These are phyloP conservation scores for Leiothrix lutea DNA, from an alignment of 2,113 vertebrate species.

Conservation along the genomic window DNA sequence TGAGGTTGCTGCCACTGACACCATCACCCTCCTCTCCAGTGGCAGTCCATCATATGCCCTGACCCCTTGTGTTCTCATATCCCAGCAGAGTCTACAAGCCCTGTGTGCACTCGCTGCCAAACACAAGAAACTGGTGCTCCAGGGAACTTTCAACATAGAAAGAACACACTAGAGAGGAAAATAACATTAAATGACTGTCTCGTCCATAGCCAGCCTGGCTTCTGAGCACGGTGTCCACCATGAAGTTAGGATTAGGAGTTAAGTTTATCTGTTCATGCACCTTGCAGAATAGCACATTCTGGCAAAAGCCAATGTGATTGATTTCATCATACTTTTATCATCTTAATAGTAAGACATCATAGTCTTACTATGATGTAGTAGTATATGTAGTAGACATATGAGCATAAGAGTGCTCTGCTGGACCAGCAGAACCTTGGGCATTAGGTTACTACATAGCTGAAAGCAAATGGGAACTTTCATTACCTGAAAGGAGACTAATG, in stretches of 20 bases:
- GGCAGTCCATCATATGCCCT: neutral
- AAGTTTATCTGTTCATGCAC: neutral
- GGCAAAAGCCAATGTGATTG: neutral
- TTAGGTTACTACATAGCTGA: neutral
- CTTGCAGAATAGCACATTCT: neutral
- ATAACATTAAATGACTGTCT: neutral
- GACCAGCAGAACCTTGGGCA: neutral
- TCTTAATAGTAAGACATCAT: neutral
- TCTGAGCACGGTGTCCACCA: neutral
- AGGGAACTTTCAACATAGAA: neutral
- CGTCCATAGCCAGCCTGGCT: neutral
- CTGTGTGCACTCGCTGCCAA: accelerated
- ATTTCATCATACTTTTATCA: neutral
- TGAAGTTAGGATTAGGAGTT: neutral
- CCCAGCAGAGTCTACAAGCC: neutral
- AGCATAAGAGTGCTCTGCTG: too few relatives aligned
- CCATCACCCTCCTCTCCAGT: neutral
- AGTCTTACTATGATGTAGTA: too few relatives aligned
- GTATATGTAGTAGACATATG: too few relatives aligned
- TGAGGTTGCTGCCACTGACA: neutral
- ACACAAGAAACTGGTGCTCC: neutral
- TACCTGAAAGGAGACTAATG: neutral
- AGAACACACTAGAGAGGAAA: neutral
- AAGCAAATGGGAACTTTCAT: neutral
- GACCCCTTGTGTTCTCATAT: neutral